phyloP scores from a whole-genome alignment of 2,888 invertebrate species.

The Caenorhabditis uteleia region DNA sequence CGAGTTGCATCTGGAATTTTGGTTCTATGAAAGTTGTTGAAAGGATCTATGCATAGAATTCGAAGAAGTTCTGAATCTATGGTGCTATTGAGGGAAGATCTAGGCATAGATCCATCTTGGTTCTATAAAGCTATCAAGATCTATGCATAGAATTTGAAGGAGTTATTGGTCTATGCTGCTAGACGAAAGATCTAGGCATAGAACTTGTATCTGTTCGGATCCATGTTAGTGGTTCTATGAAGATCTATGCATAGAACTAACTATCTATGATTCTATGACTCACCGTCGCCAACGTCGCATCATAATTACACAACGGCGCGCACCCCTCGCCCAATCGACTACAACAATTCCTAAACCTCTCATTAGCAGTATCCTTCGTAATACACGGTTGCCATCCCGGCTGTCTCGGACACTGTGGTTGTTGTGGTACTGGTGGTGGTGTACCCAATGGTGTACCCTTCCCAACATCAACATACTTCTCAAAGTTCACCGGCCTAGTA shows the following conservation, averaged over 20 bases:
- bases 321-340: constrained; percentile 66
- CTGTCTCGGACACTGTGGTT: constrained; percentile 60
- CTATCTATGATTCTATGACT: no score
- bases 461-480: constrained; percentile 45
- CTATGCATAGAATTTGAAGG: no score
- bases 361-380: constrained; percentile 62
- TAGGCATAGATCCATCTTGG: no score
- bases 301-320: constrained; percentile 65
- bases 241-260: no score
- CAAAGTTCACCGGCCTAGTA: constrained; percentile 39
- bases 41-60: background rate
- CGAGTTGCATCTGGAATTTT: constrained; percentile 62
- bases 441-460: constrained; percentile 33
- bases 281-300: constrained; percentile 64
- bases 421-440: constrained; percentile 18
- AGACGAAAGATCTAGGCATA: no score
- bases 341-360: constrained; percentile 67
- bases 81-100: no score
- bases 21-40: background rate
- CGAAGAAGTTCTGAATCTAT: no score
- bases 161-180: no score
- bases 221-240: no score
- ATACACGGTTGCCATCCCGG: constrained; percentile 69
- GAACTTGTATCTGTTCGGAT: no score
- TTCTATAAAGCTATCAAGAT: no score